Base-by-base conservation (phyloP, 2,113 vertebrate genomes). In the Hippopotamus amphibius region DNA sequence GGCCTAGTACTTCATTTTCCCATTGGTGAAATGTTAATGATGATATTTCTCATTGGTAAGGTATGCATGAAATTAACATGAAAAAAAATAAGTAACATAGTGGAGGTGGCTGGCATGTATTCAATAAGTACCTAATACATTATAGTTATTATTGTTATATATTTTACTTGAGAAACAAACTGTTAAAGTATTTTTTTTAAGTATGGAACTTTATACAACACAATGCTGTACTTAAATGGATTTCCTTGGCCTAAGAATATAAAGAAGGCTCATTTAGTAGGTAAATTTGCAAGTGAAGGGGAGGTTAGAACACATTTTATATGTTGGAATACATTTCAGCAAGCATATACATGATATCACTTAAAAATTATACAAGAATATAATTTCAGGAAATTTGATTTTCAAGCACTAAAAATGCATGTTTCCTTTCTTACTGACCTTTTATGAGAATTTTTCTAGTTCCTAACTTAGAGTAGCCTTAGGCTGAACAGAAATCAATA, bases 51-150 rank as follows among this genome's bases (percentile, higher is more conserved):
- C 24, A 50, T 61, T 69, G 41, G 7, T n/a, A 63, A 71, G n/a
- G 28, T 77, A 69, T 69, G 19, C 13, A 55, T 71, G n/a, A 71
- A 79, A 71, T 71, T 85, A 74, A 53, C 8, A 83, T 80, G 26
- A 72, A 65, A 69, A 93, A 85, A 4, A 43, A 85, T 65, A 46
- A 95, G 88, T 86, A 95, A 65, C 22, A 55, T 74, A 83, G 21
- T 33, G 6, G n/a, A 6, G 12, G 11, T 80, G 0, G 28, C 1
- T 92, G 57, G 3, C 55, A 55, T 55, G 22, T 30, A 81, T 63
- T 81, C 50, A 89, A 15, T 55, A 82, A 55, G 5, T 19, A 81
- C 71, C 80, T 83, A 82, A n/a, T 72, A 65, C 59, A 65, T 87
- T 37, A 37, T 71, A 65, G 24, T 43, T 65, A 2, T 86, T 61